Conservation (phyloP, 2,113 vertebrate genomes). For the Misgurnus mizolepis region DNA sequence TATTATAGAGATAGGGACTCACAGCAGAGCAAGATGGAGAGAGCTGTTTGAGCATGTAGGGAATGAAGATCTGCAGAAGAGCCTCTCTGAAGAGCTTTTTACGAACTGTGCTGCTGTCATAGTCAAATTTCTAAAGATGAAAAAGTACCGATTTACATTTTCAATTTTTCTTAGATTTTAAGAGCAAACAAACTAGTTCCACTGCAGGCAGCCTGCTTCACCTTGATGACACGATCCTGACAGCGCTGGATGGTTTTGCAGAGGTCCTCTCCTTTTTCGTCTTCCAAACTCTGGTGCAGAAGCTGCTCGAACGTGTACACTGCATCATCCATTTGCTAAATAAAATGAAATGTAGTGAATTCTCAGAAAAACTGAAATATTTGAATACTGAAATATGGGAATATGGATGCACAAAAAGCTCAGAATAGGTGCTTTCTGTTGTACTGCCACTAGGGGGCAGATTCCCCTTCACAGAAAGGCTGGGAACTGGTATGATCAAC, state of each 20-base stretch:
- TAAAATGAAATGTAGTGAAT: conserved; percentile 16
- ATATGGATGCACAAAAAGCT: background rate
- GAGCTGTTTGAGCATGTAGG: conserved; percentile 93
- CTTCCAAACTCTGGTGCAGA: conserved; percentile 86
- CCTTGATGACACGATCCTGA: conserved; percentile 95
- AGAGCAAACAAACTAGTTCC: too few species aligned
- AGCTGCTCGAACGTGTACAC: conserved; percentile 94
- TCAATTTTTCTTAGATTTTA: too few species aligned
- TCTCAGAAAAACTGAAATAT: background rate
- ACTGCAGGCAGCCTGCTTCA: conserved; percentile 57
- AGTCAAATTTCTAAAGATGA: conserved; percentile 86
- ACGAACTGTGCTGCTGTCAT: conserved; percentile 93
- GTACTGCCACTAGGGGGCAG: conserved; percentile 43
- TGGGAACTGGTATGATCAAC: background rate
- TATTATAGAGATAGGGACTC: background rate
- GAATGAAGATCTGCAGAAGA: conserved; percentile 93
- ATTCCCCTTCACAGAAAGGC: background rate
- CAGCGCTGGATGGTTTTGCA: conserved; percentile 91
- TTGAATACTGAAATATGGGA: background rate
- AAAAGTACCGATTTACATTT: background rate
- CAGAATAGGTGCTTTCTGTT: background rate
- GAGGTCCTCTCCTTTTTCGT: conserved; percentile 78
- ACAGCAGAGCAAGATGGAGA: conserved; percentile 66
- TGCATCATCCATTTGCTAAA: conserved; percentile 93
- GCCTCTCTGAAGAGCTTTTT: conserved; percentile 97